phyloP scores from a whole-genome alignment of 64 coral and sea anemone genomes.

The Dendrophyllia cribrosa region DNA sequence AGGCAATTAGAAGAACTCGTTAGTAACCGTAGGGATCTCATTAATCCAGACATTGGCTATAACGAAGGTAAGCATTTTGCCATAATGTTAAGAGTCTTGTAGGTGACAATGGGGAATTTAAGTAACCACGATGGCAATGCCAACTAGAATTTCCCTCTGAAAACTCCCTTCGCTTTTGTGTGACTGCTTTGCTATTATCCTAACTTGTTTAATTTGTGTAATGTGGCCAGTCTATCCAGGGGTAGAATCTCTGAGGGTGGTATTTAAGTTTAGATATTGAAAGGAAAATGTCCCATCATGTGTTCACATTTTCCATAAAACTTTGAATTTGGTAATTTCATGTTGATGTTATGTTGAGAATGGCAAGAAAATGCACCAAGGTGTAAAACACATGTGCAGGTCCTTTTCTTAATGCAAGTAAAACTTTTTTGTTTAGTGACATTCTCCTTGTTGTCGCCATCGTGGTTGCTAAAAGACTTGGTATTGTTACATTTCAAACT shows the following conservation, averaged over 20 bases:
- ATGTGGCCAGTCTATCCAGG: conserved; percentile 1
- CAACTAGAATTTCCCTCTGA: not conserved
- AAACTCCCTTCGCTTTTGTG: conserved; percentile 6
- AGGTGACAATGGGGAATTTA: conserved; percentile 16
- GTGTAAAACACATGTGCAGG: not conserved
- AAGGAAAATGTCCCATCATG: too few relatives aligned
- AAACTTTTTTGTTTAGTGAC: not conserved
- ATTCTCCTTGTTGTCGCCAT: not conserved
- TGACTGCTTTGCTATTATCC: conserved; percentile 11
- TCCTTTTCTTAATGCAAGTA: not conserved
- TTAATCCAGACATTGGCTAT: conserved; percentile 53
- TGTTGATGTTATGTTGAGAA: not conserved
- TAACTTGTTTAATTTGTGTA: not conserved
- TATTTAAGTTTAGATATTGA: conserved; percentile 9
- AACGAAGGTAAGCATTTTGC: conserved; percentile 56
- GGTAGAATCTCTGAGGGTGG: not conserved
- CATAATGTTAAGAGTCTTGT: conserved; percentile 12
- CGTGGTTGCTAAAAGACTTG: conserved; percentile 3
- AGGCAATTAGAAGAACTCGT: conserved; percentile 20
- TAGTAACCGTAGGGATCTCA: conserved; percentile 1
- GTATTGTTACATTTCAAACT: conserved; percentile 5
- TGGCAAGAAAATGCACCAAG: too few relatives aligned
- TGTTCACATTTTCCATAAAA: too few relatives aligned
- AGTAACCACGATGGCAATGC: conserved; percentile 6
- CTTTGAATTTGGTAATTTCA: too few relatives aligned